Percentiles rank a stretch among this genome's conserved stretches.
These are phyloP conservation scores for Myiagra hebetior DNA, from an alignment of 2,113 vertebrate species.

Conservation along the genomic window DNA sequence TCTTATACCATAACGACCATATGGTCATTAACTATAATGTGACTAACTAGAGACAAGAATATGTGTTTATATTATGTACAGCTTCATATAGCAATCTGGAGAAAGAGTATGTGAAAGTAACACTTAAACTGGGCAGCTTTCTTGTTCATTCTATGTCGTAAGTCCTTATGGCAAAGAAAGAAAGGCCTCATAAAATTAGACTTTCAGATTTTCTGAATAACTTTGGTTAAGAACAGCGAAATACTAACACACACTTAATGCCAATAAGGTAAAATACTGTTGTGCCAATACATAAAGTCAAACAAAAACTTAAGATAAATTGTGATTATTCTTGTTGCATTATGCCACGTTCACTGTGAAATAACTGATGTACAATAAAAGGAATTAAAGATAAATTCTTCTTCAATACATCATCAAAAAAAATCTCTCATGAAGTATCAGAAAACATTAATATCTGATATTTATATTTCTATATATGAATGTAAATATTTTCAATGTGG, in stretches of 20 bases:
- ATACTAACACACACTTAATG: not conserved
- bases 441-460: not conserved
- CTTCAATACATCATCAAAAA: not conserved
- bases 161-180: constrained; percentile 59
- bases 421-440: not conserved
- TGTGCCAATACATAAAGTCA: not conserved
- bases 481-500: not conserved
- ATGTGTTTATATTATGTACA: constrained; percentile 84
- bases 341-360: not conserved
- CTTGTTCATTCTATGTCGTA: constrained; percentile 58
- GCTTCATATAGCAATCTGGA: constrained; percentile 82
- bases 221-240: constrained; percentile 49
- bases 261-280: not conserved
- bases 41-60: constrained; percentile 85
- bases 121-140: constrained; percentile 72
- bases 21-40: constrained; percentile 94
- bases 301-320: not conserved
- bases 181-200: constrained; percentile 40
- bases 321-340: not conserved
- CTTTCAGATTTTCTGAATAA: constrained; percentile 43
- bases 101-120: constrained; percentile 74
- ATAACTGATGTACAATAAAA: not conserved
- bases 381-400: not conserved
- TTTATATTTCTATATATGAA: not conserved
- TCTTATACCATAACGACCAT: constrained; percentile 90